Evolutionary conservation across 2,888 invertebrate species (phyloP), one percentile per base, ranked within the genome.

Genomic region (Formica aserva): DNA sequence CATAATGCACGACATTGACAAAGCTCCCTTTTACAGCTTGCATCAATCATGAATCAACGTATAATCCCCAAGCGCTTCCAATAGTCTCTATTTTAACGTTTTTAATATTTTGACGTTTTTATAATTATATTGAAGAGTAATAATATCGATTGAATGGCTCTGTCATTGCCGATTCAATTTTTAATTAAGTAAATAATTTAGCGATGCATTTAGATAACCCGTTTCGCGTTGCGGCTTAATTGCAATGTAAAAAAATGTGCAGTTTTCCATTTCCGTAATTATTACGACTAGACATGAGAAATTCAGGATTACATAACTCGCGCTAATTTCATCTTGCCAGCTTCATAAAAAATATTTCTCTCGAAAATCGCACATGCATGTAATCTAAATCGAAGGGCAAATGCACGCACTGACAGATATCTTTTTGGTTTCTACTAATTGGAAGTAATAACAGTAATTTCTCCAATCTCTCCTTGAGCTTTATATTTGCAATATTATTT

Each of bases 181-280:
- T 80, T 72, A 65, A 72, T 80, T 80, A 72, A 62, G 9, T 60
- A 60, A 52, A 60, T 45, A 2, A 60, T 78, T 78, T 15, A n/a
- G 32, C 18, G 18, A 2, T n/a, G 26, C 65, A 65, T 38, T 67
- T 35, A 60, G 35, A 62, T 60, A 45, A 38, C 45, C 60, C 57
- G 60, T 13, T 71, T 60, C 38, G 18, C 38, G 4, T 65, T 48
- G 22, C 26, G 48, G 38, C 18, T 78, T 78, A 78, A 78, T 78
- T 60, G 22, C 29, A 2, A 52, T 15, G 11, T 29, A 11, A 72
- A 80, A 72, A 80, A 48, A 22, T 32, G 60, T 48, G 45, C 60
- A 72, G 35, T 35, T 80, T 80, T 72, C 45, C 18, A 71, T 78
- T 71, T 78, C 32, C 26, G 45, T 78, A 78, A 69, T 71, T 45